Conservation (phyloP, 2,888 invertebrate genomes). For the Drosophila yooni region DNA sequence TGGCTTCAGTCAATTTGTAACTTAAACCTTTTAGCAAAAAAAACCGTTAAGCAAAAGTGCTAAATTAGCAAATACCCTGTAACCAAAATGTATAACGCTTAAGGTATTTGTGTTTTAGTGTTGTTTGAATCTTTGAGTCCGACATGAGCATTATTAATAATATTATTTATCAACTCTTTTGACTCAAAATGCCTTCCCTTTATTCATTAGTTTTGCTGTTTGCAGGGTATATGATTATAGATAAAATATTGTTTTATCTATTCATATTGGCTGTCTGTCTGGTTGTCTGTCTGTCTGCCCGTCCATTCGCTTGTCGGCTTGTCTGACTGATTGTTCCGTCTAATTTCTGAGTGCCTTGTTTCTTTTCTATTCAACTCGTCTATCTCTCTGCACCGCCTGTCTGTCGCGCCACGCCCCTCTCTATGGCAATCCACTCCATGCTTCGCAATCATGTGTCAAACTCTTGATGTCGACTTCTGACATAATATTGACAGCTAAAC, state of each 20-base stretch:
- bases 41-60: neutral
- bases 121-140: neutral
- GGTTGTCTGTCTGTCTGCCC: conserved; percentile 29
- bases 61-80: conserved; percentile 5
- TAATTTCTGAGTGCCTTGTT: conserved; percentile 44
- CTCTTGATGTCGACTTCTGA: conserved; percentile 77
- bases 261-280: conserved; percentile 39
- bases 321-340: conserved; percentile 23
- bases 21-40: conserved; percentile 1
- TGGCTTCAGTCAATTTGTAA: conserved; percentile 19
- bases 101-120: neutral
- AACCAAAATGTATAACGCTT: neutral
- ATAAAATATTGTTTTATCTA: conserved; percentile 20
- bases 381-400: conserved; percentile 39
- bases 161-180: neutral
- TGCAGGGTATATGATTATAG: conserved; percentile 24
- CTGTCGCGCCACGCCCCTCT: conserved; percentile 31
- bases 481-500: conserved; percentile 81
- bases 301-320: conserved; percentile 3
- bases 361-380: conserved; percentile 28
- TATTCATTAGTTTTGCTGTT: neutral
- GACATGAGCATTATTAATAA: neutral
- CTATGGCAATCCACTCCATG: neutral
- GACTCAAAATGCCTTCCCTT: no score
- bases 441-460: conserved; percentile 56